Percentiles rank a stretch among this genome's conserved stretches.
These are phyloP conservation scores for Perizoma affinitatum DNA, from an alignment of 2,888 invertebrate genomes.

Conservation along the genomic window DNA sequence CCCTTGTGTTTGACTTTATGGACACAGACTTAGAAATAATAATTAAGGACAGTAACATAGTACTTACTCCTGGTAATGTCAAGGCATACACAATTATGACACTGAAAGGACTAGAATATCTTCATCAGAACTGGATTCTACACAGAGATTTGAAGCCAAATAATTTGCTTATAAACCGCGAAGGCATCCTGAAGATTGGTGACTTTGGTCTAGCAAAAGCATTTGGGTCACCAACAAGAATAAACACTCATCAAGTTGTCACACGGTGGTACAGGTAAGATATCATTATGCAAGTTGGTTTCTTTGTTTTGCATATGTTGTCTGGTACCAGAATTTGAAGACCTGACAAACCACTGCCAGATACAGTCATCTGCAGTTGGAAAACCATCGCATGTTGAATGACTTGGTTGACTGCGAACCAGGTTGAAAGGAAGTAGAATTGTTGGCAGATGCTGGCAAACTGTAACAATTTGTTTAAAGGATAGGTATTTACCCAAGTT, in stretches of 20 bases:
- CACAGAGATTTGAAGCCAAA: constrained; percentile 99
- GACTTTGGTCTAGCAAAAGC: constrained; percentile 99
- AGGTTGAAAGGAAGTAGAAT: too few species aligned
- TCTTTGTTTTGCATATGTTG: too few species aligned
- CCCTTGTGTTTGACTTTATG: constrained; percentile 99
- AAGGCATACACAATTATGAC: constrained; percentile 98
- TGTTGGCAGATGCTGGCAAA: too few species aligned
- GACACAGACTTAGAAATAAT: constrained; percentile 99
- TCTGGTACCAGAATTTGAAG: too few species aligned
- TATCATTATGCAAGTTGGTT: too few species aligned
- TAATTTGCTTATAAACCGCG: constrained; percentile 96
- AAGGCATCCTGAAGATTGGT: constrained; percentile 97
- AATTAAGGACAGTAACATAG: constrained; percentile 93
- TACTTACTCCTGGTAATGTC: constrained; percentile 95
- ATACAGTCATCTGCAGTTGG: too few species aligned
- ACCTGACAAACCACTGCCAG: too few species aligned
- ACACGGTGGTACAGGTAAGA: constrained; percentile 94
- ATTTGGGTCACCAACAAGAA: constrained; percentile 97
- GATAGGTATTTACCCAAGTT: too few species aligned
- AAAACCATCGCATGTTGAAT: too few species aligned
- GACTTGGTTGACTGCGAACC: too few species aligned
- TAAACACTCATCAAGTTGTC: constrained; percentile 99
- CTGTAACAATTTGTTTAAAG: too few species aligned
- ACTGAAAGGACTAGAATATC: constrained; percentile 95
- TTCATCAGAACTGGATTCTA: constrained; percentile 97